A percentile compares a stretch with the other conserved stretches of the same genome.
Conservation (phyloP, 2,888 invertebrate genomes). For the Chorisops tibialis region DNA sequence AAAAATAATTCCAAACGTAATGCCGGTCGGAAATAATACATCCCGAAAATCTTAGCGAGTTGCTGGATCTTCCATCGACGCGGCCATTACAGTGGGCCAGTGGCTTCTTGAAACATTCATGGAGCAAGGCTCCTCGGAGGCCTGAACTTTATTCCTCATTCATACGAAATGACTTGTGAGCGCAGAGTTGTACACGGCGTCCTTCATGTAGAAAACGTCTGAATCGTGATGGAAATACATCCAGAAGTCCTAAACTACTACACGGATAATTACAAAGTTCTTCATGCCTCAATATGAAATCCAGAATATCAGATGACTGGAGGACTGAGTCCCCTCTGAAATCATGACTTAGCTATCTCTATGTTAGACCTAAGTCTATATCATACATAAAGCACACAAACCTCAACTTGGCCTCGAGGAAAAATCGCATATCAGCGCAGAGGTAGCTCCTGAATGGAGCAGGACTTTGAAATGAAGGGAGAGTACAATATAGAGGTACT, state of each 20-base stretch:
- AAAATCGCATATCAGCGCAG: background rate
- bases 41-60: constrained; percentile 7
- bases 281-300: background rate
- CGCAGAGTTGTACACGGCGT: background rate
- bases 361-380: too few species aligned
- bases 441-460: too few species aligned
- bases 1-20: constrained; percentile 11
- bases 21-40: constrained; percentile 2
- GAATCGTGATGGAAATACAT: background rate
- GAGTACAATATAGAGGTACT: too few species aligned
- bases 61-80: background rate
- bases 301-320: constrained; percentile 7
- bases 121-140: constrained; percentile 14
- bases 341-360: too few species aligned
- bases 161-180: constrained; percentile 29
- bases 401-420: constrained; percentile 20
- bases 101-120: constrained; percentile 27
- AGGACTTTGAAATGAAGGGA: too few species aligned
- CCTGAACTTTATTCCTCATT: constrained; percentile 29
- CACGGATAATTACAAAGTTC: constrained; percentile 9
- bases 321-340: too few species aligned
- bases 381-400: constrained; percentile 17
- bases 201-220: background rate
- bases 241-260: constrained; percentile 7
- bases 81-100: constrained; percentile 13